Base-by-base conservation (phyloP, 2,888 invertebrate genomes). In the Magallana nippona region DNA sequence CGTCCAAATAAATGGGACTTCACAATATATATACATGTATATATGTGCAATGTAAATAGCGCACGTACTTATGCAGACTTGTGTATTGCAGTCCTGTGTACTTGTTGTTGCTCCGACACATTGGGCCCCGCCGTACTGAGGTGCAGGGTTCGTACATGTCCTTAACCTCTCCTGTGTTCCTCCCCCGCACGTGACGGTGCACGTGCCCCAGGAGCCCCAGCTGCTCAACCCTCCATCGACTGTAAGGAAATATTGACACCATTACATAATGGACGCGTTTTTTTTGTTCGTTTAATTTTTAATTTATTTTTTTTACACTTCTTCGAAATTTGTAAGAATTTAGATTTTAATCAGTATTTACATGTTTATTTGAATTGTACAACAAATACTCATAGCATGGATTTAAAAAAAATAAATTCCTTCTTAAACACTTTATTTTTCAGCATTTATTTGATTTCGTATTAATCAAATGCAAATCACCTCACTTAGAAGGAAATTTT, bases 151-250 rank as follows among this genome's bases (percentile, higher is more conserved):
- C 1, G 78, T 55, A 83, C 83, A 83, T 10, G 58, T 22, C 44
- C 83, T 80, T 17, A 71, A 55, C 71, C 58, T 80, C 1, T 71
- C 44, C 44, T 80, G 79, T 5, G 80, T 80, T 1, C 83, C 83
- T 17, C 80, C 71, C 17, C 80, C 83, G 71, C 83, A 83, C 1
- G 71, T 55, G 17, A 44, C 63, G 27, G 80, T 44, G 32, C 83
- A 83, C 55, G 32, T 22, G 44, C 80, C 83, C 83, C 83, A 83
- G 32, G 22, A 55, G 8, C 78, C 77, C 57, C 80, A 83, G 5
- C 19, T 44, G 27, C 80, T 58, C 55, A 62, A 83, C 32, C 81
- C 77, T 11, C 79, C 83, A 63, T 79, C 56, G 55, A 83, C 79
- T 79, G n/a, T 17, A 22, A 78, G 10, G 2, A 22, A 77, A 77